These are phyloP conservation scores for Saccostrea glomerata DNA, from an alignment of 1,140 invertebrate genomes.

Conservation along the genomic window DNA sequence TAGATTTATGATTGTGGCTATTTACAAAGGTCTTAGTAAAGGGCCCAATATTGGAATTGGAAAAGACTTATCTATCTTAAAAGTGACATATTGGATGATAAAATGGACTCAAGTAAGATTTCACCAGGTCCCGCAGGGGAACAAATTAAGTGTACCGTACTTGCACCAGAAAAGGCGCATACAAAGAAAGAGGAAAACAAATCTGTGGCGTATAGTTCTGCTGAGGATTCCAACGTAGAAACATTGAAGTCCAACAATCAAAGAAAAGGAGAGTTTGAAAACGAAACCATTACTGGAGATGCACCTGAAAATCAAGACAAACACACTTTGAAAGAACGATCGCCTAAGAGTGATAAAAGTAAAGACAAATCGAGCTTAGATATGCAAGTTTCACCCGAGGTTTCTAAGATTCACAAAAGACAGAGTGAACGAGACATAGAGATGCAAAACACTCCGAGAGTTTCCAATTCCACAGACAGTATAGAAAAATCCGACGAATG, in stretches of 20 bases:
- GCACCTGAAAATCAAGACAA: no score
- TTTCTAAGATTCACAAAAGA: neutral
- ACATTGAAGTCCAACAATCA: neutral
- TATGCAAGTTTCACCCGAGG: neutral
- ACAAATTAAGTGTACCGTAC: neutral
- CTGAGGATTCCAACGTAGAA: neutral
- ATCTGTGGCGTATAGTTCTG: neutral
- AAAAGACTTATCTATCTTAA: constrained; percentile 10
- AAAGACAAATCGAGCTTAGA: neutral
- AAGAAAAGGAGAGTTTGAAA: neutral
- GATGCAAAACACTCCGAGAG: neutral
- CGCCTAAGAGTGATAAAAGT: neutral
- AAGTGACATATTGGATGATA: constrained; percentile 1
- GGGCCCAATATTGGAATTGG: neutral
- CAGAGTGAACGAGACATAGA: neutral
- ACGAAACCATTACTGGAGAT: neutral
- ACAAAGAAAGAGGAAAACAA: neutral
- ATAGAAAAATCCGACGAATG: neutral
- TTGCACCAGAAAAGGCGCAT: neutral
- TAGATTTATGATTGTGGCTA: constrained; percentile 13
- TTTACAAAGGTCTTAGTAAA: neutral
- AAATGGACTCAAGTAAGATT: neutral
- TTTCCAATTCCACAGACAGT: neutral
- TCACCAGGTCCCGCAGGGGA: neutral
- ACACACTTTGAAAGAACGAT: neutral